Evolutionary conservation across 2,797 vertebrate species (phyloP).

Genomic region (Sternarchorhynchus goeldii): DNA sequence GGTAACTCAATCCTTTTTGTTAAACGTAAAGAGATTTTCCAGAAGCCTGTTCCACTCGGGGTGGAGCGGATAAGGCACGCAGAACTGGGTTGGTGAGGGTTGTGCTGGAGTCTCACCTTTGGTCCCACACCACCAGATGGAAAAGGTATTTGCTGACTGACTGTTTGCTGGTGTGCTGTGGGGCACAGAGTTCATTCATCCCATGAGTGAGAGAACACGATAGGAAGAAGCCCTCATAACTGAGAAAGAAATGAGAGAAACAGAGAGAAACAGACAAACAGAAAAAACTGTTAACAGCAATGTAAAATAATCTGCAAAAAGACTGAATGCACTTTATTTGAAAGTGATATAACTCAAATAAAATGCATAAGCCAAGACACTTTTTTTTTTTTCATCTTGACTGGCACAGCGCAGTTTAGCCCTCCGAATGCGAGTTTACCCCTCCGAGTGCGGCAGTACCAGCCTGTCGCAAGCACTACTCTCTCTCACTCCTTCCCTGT

Average conservation of each 20-base stretch:
- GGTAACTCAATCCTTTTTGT: neutral
- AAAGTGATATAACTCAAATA: neutral
- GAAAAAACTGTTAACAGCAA: neutral
- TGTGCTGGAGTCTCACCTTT: slow-evolving; percentile 80
- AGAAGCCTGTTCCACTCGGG: neutral
- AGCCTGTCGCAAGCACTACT: neutral
- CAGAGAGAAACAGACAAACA: slow-evolving; percentile 2
- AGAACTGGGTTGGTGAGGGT: neutral
- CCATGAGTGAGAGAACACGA: slow-evolving; percentile 94
- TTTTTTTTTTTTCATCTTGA: slow-evolving; percentile 11
- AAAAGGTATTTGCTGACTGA: slow-evolving; percentile 93
- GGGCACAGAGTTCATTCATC: slow-evolving; percentile 88
- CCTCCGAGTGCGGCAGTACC: too few species aligned
- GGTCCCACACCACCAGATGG: slow-evolving; percentile 96
- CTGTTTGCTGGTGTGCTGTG: slow-evolving; percentile 89
- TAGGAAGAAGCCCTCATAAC: slow-evolving; percentile 96
- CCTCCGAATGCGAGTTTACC: neutral
- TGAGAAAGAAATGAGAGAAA: slow-evolving; percentile 56
- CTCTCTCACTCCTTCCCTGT: too few species aligned
- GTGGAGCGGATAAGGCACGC: neutral
- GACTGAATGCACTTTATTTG: neutral
- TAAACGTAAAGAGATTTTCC: neutral
- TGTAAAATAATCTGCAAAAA: neutral
- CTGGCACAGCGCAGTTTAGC: neutral
- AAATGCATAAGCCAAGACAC: neutral